Base-by-base conservation (phyloP, 2,888 invertebrate genomes). In the Ceraclea dissimilis region DNA sequence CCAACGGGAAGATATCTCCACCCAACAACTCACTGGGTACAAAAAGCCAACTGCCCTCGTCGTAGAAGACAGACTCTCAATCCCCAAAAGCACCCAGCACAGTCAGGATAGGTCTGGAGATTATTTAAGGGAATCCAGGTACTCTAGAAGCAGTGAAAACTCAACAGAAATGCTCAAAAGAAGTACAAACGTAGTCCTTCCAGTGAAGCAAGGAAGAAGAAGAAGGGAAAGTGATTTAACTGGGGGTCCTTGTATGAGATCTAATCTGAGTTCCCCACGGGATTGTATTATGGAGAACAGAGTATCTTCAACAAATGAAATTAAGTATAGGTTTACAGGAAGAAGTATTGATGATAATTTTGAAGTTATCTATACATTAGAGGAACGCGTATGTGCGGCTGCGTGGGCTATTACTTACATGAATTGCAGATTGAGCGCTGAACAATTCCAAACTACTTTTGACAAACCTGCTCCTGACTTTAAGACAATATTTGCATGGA, bases 381-480 rank as follows among this genome's bases (percentile, higher is more conserved):
- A 72, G 64, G 76, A 78, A 65, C 69, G 71, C 64, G 70, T 77
- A 0, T 68, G 64, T 61, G 71, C 71, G 50, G 76, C 77, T 56
- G 76, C 76, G 39, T 73, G 68, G 68, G 76, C 77, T 26, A 69
- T 78, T 62, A 70, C 69, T 17, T 73, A 74, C 59, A 73, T 72
- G 59, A 78, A 77, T 57, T 77, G 77, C 60, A 74, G 70, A 68
- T 69, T 72, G n/a, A 73, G 70, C 51, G 68, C 73, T 51, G 69
- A 71, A 1, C 73, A 69, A 63, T 78, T 78, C 71, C 71, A 76
- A 65, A 60, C 66, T 33, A 43, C 68, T 10, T 75, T 66, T 67
- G 71, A 72, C 51, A 78, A 78, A 66, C 75, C 74, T 43, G 76
- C 77, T 51, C 78, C 78, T 44, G 76, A 77, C 65, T 76, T 73